Percentiles rank a stretch among this genome's conserved stretches.
phyloP scores from a whole-genome alignment of 2,797 vertebrate species.

The Tachyglossus aculeatus region DNA sequence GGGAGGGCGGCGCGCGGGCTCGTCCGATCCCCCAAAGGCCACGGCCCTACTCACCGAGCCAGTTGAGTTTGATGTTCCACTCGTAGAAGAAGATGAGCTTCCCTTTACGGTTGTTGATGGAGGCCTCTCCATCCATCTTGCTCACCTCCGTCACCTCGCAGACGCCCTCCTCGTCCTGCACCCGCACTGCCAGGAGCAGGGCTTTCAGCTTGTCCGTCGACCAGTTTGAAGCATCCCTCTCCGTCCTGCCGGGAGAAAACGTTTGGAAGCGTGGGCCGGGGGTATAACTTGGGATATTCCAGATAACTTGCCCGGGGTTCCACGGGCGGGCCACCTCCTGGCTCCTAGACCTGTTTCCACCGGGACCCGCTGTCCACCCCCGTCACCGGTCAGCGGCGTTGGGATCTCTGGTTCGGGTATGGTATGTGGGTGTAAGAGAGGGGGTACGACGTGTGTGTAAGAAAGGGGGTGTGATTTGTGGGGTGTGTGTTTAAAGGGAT shows the following conservation, averaged over 20 bases:
- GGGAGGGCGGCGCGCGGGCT: too few species aligned
- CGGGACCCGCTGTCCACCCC: too few species aligned
- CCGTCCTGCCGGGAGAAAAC: conserved; percentile 83
- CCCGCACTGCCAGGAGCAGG: conserved; percentile 83
- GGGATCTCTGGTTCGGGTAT: too few species aligned
- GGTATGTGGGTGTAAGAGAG: too few species aligned
- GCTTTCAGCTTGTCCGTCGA: conserved; percentile 91
- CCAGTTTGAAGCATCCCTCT: conserved; percentile 94
- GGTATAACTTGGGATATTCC: background rate
- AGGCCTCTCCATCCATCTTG: conserved; percentile 93
- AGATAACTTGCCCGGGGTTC: too few species aligned
- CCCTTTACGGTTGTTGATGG: conserved; percentile 98
- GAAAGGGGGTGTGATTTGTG: too few species aligned
- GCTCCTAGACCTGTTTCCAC: too few species aligned
- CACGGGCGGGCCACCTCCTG: too few species aligned
- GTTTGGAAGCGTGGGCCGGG: background rate
- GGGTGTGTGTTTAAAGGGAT: too few species aligned
- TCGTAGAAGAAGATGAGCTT: conserved; percentile 99
- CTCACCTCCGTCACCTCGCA: conserved; percentile 94
- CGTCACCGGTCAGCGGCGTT: too few species aligned
- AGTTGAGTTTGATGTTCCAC: conserved; percentile 89
- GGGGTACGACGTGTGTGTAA: too few species aligned
- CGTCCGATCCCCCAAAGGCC: too few species aligned
- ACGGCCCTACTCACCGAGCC: conserved; percentile 93
- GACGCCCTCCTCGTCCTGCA: conserved; percentile 84